A percentile compares a stretch with the other conserved stretches of the same genome.
Evolutionary conservation across 2,888 invertebrate species (phyloP).

Genomic region (Papilio gigon): DNA sequence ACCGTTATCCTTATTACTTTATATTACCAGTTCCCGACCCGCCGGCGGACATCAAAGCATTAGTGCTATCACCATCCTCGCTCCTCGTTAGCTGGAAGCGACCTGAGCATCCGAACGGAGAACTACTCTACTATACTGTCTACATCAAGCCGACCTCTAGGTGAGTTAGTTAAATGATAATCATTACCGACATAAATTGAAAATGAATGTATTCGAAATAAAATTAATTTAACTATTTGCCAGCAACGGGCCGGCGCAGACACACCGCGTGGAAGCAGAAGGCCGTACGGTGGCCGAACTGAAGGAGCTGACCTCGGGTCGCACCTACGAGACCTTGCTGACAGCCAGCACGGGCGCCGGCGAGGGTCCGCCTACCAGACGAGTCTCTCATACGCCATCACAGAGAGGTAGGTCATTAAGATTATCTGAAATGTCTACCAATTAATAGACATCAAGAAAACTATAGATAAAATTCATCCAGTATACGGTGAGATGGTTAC

Average conservation of each 20-base stretch:
- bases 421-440: too few species aligned
- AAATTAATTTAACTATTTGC: slow-evolving; percentile 26
- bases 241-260: slow-evolving; percentile 67
- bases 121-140: slow-evolving; percentile 89
- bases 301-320: slow-evolving; percentile 64
- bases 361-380: slow-evolving; percentile 74
- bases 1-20: background rate
- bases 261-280: slow-evolving; percentile 59
- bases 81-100: slow-evolving; percentile 93
- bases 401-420: slow-evolving; percentile 68
- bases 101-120: slow-evolving; percentile 90
- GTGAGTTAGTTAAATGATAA: slow-evolving; percentile 59
- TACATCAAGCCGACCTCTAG: slow-evolving; percentile 83
- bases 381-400: slow-evolving; percentile 74
- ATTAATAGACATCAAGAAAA: too few species aligned
- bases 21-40: slow-evolving; percentile 87
- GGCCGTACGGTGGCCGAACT: slow-evolving; percentile 59
- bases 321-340: slow-evolving; percentile 84
- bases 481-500: too few species aligned
- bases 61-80: slow-evolving; percentile 89
- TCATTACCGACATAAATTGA: too few species aligned
- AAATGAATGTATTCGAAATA: background rate
- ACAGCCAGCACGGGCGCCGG: slow-evolving; percentile 84
- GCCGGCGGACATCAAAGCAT: slow-evolving; percentile 91
- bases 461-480: too few species aligned